These are phyloP conservation scores for Myotis yumanensis DNA, from an alignment of 2,113 vertebrate species.

Conservation along the genomic window DNA sequence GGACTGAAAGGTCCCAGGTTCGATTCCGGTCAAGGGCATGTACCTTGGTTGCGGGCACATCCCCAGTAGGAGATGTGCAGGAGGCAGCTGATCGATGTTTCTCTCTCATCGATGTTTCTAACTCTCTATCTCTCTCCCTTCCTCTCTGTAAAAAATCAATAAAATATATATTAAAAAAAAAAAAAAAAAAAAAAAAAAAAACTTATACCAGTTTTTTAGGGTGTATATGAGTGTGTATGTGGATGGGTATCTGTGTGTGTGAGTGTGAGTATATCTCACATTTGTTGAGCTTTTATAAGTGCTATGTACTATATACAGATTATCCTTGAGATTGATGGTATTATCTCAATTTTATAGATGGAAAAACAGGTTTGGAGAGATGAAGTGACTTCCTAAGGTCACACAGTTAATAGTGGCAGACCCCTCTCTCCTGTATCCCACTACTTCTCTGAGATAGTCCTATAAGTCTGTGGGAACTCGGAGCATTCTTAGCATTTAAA, in stretches of 20 bases:
- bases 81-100: no score
- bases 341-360: background rate
- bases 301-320: background rate
- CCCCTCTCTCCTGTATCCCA: background rate
- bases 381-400: background rate
- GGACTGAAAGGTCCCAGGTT: no score
- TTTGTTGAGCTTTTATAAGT: background rate
- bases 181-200: no score
- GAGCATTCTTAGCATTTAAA: background rate
- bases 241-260: background rate
- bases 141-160: no score
- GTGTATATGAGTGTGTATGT: background rate
- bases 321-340: slow-evolving; percentile 28
- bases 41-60: no score
- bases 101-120: no score
- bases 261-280: background rate
- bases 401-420: background rate
- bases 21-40: no score
- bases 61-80: no score
- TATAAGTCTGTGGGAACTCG: background rate
- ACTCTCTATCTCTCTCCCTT: no score
- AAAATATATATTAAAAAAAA: no score
- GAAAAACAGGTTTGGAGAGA: slow-evolving; percentile 32
- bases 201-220: background rate
- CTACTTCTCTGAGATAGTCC: background rate